phyloP scores from a whole-genome alignment of 2,888 invertebrate genomes.

The Ophion slaviceki region DNA sequence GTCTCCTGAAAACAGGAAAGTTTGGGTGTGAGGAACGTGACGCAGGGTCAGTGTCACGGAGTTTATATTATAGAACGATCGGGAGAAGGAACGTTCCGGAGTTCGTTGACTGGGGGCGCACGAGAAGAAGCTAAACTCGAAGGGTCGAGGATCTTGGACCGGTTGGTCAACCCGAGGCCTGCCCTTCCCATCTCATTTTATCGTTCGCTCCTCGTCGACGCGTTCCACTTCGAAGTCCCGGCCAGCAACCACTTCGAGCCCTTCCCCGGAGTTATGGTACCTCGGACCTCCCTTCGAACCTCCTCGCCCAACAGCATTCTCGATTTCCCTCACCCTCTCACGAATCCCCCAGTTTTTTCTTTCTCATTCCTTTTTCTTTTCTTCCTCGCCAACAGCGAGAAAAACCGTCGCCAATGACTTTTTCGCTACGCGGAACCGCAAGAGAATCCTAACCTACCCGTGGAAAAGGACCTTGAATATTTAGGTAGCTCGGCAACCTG shows the following conservation, averaged over 20 bases:
- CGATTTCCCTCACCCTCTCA: slow-evolving; percentile 16
- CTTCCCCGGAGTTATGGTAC: slow-evolving; percentile 49
- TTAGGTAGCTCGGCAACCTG: slow-evolving; percentile 50
- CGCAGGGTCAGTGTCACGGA: slow-evolving; percentile 61
- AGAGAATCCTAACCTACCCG: slow-evolving; percentile 51
- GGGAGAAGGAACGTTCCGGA: slow-evolving; percentile 58
- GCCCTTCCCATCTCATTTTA: slow-evolving; percentile 68
- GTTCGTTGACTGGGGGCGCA: slow-evolving; percentile 69
- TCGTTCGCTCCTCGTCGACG: slow-evolving; percentile 59
- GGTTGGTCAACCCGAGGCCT: slow-evolving; percentile 70
- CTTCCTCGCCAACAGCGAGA: neutral
- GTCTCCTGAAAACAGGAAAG: slow-evolving; percentile 25
- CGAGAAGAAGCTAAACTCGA: slow-evolving; percentile 73
- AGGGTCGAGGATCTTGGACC: slow-evolving; percentile 68
- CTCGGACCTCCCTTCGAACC: slow-evolving; percentile 21
- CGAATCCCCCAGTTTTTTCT: slow-evolving; percentile 16
- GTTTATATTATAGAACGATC: slow-evolving; percentile 51
- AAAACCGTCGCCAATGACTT: neutral
- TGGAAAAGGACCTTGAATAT: slow-evolving; percentile 27
- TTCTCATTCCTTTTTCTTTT: neutral
- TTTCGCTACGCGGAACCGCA: neutral
- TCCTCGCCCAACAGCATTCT: slow-evolving; percentile 1
- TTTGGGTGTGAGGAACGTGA: slow-evolving; percentile 42
- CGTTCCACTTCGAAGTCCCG: slow-evolving; percentile 31
- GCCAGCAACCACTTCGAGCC: slow-evolving; percentile 43